Evolutionary conservation across 2,113 vertebrate genomes (phyloP), one percentile per base, ranked within the genome.

Genomic region (Alligator sinensis): DNA sequence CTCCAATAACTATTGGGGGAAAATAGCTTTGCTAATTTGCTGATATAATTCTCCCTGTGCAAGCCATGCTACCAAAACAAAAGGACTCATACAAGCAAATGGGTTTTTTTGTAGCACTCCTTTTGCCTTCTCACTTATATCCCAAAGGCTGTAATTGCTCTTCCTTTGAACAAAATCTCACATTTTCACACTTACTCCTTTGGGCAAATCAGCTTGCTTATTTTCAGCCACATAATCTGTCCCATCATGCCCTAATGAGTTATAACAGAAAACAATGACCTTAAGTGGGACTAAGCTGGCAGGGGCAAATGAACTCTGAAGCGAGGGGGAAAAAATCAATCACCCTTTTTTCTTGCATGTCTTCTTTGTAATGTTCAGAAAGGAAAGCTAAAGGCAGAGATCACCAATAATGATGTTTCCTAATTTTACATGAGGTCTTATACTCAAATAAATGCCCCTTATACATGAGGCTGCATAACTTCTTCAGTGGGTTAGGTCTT

Each of bases 281-380:
- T 96, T 55, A 87, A 84, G 80, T 94, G 78, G 89, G 75, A 95
- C 93, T 70, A 87, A 96, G 77, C 76, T 47, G 91, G 75, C 89
- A 92, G 95, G 87, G 91, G 89, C 81, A 96, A 95, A 95, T 63
- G 95, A 90, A 92, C 92, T 89, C 85, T 91, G 86, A 92, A 72
- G 64, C 63, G 94, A 88, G 27, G 11, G 81, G 30, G 74, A 21
- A 63, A 25, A 11, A 90, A 72, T 90, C 77, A 19, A 78, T 68
- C 47, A 9, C 47, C 77, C 86, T 88, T 78, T 91, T 94, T 93
- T 88, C 93, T 85, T 72, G 82, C 62, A 62, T 91, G 90, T 25
- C 77, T 9, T 82, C 77, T 90, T 83, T 82, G 57, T 94, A 84
- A 95, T 93, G 84, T 72, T 38, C 21, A 47, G 24, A 1, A 4